Conservation (phyloP, 2,888 invertebrate genomes). For the Dryomyza anilis region DNA sequence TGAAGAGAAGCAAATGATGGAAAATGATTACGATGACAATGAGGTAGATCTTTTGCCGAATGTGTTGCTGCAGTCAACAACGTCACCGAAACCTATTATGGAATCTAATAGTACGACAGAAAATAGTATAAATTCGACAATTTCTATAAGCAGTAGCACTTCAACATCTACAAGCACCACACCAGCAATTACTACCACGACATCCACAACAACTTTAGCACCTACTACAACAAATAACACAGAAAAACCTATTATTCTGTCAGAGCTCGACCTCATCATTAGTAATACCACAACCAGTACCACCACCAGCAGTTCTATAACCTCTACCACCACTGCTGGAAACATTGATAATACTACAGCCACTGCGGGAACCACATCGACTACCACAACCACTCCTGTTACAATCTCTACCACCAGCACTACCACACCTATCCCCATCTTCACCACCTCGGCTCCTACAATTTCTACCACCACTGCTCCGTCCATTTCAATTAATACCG, state of each 20-base stretch:
- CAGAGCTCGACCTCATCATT: no score
- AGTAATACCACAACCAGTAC: no score
- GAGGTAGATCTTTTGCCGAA: slow-evolving; percentile 26
- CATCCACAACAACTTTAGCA: slow-evolving; percentile 1
- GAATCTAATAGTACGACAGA: not conserved
- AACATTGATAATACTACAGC: no score
- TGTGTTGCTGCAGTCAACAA: no score
- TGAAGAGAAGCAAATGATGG: not conserved
- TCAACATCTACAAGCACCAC: not conserved
- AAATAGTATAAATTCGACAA: slow-evolving; percentile 26
- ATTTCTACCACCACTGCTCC: not conserved
- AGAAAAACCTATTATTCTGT: no score
- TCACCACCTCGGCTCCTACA: not conserved
- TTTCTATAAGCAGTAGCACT: no score
- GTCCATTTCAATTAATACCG: slow-evolving; percentile 21
- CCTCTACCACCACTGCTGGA: slow-evolving; percentile 13
- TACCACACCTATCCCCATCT: not conserved
- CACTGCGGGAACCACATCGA: slow-evolving; percentile 12
- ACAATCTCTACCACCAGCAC: not conserved
- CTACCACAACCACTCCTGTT: not conserved
- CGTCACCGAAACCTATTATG: not conserved
- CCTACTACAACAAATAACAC: slow-evolving; percentile 8
- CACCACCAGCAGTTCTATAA: slow-evolving; percentile 15
- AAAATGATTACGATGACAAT: slow-evolving; percentile 24
- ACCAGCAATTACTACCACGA: slow-evolving; percentile 16